A percentile compares a stretch with the other conserved stretches of the same genome.
phyloP scores from a whole-genome alignment of 2,113 vertebrate species.

The Cephalopterus ornatus region DNA sequence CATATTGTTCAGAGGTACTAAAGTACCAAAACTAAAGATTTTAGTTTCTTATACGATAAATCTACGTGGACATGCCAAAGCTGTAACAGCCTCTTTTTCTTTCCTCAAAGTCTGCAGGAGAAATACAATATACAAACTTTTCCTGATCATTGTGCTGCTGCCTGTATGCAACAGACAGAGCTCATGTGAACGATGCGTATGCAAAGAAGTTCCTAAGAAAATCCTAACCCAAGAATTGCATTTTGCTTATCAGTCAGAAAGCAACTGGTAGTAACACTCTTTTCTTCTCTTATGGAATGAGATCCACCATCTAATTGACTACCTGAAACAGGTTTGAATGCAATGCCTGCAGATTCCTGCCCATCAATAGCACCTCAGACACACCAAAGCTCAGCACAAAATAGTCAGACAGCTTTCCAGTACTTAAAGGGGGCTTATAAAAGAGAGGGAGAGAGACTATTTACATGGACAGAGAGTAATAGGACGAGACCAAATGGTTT shows the following conservation, averaged over 20 bases:
- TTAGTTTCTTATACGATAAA: not conserved
- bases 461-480: not conserved
- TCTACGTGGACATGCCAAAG: not conserved
- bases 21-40: not conserved
- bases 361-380: not conserved
- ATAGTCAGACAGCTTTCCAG: not conserved
- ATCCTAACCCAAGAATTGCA: not conserved
- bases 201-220: not conserved
- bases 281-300: not conserved
- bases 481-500: not conserved
- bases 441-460: not conserved
- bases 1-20: not conserved
- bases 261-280: not conserved
- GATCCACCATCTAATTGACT: not conserved
- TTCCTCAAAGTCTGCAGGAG: not conserved
- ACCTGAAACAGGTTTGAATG: not conserved
- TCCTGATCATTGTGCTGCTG: not conserved
- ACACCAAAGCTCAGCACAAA: not conserved
- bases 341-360: not conserved
- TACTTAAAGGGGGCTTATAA: not conserved
- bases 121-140: not conserved
- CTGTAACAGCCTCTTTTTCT: not conserved
- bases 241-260: not conserved
- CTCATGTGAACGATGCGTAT: not conserved
- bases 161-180: not conserved